phyloP scores from a whole-genome alignment of 2,888 invertebrate species.

The Drosophila meridionalis region DNA sequence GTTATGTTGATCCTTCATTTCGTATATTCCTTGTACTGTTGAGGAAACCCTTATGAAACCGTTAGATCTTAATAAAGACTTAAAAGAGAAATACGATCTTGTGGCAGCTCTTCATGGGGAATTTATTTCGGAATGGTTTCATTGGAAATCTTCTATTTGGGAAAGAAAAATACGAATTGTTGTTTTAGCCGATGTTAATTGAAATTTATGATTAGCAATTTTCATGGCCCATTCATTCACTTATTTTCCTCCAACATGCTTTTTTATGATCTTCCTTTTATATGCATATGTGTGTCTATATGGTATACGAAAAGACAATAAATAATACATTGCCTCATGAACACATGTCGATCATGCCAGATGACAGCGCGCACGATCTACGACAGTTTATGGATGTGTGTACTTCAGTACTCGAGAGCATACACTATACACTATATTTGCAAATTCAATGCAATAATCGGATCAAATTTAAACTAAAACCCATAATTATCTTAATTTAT shows the following conservation, averaged over 20 bases:
- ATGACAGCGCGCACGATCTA: constrained; percentile 30
- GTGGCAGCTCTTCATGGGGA: background rate
- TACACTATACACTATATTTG: background rate
- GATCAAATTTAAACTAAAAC: background rate
- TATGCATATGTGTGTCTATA: constrained; percentile 6
- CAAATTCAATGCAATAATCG: background rate
- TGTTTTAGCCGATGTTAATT: constrained; percentile 39
- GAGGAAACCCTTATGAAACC: too few species aligned
- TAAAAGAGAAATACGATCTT: too few species aligned
- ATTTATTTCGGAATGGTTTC: constrained; percentile 8
- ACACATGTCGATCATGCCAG: constrained; percentile 51
- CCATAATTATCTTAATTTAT: background rate
- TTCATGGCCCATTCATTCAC: constrained; percentile 32
- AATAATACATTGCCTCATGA: constrained; percentile 41
- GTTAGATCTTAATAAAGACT: too few species aligned
- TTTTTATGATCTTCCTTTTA: constrained; percentile 47
- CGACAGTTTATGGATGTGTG: constrained; percentile 22
- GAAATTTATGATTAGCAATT: constrained; percentile 40
- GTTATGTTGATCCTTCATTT: too few species aligned
- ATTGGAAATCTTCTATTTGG: constrained; percentile 18
- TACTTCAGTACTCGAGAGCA: background rate
- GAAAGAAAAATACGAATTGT: constrained; percentile 27
- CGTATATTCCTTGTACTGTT: too few species aligned
- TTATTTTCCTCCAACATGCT: constrained; percentile 23
- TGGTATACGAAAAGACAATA: constrained; percentile 32